phyloP scores from a whole-genome alignment of 2,113 vertebrate genomes.

The Canis aureus region DNA sequence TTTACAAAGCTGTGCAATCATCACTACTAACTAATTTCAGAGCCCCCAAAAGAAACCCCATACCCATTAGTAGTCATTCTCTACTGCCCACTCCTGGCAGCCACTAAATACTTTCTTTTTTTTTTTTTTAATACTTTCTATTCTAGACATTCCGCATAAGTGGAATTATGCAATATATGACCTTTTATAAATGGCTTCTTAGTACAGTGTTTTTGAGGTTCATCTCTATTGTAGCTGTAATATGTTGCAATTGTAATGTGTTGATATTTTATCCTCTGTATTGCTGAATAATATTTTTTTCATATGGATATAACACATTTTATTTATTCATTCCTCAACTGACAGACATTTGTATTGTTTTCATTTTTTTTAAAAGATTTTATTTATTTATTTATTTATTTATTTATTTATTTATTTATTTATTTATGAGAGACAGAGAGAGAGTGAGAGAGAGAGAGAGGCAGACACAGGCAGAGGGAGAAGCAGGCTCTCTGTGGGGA shows the following conservation, averaged over 20 bases:
- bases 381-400: too few relatives aligned
- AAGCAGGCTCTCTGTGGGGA: too few relatives aligned
- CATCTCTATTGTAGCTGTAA: not conserved
- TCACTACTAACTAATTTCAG: not conserved
- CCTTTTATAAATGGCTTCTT: not conserved
- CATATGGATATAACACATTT: not conserved
- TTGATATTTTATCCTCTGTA: not conserved
- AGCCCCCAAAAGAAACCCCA: not conserved
- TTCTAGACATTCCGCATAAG: not conserved
- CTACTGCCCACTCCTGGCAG: not conserved
- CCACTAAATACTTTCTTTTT: not conserved
- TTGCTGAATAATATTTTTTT: not conserved
- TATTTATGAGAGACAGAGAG: too few relatives aligned
- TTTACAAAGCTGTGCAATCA: not conserved
- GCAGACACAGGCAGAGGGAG: too few relatives aligned
- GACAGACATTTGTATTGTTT: not conserved
- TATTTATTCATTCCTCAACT: slow-evolving; percentile 6
- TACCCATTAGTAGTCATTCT: not conserved
- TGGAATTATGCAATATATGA: not conserved
- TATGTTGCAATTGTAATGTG: not conserved
- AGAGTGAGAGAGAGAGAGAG: too few relatives aligned
- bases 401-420: too few relatives aligned
- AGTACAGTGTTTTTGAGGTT: not conserved
- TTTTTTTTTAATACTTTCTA: not conserved
- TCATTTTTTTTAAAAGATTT: not conserved